These are phyloP conservation scores for Podarcis siculus DNA, from an alignment of 2,797 vertebrate genomes.

Conservation along the genomic window DNA sequence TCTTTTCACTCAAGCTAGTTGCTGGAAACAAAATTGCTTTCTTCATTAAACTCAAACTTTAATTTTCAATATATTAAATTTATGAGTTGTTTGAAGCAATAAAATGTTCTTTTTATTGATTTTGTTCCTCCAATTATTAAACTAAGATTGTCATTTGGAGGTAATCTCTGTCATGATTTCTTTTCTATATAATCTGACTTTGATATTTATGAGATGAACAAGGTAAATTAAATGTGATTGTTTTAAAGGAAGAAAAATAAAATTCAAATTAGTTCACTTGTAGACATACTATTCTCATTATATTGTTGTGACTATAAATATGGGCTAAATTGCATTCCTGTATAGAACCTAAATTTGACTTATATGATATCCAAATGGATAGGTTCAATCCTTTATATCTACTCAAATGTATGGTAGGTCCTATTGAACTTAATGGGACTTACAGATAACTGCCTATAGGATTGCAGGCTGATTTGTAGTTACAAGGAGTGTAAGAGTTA, in stretches of 20 bases:
- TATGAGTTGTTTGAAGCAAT: conserved; percentile 55
- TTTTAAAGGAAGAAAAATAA: not conserved
- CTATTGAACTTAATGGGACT: not conserved
- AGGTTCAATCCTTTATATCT: not conserved
- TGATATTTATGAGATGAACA: conserved; percentile 18
- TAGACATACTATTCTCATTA: accelerated
- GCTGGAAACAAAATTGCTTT: conserved; percentile 66
- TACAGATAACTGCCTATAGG: not conserved
- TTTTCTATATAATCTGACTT: conserved; percentile 7
- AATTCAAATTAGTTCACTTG: not conserved
- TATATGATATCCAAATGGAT: no score
- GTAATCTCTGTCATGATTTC: conserved; percentile 54
- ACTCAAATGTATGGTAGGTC: not conserved
- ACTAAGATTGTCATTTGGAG: conserved; percentile 63
- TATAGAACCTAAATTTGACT: not conserved
- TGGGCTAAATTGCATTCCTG: accelerated
- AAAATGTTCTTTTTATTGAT: conserved; percentile 56
- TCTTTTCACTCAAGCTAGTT: conserved; percentile 47
- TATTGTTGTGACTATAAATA: not conserved
- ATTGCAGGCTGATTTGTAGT: not conserved
- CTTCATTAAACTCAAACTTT: conserved; percentile 67
- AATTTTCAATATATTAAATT: conserved; percentile 68
- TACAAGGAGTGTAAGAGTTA: not conserved
- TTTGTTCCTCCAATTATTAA: conserved; percentile 72
- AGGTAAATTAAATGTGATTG: conserved; percentile 40